Conservation (phyloP, 1,140 invertebrate species). For the Monochamus saltuarius region DNA sequence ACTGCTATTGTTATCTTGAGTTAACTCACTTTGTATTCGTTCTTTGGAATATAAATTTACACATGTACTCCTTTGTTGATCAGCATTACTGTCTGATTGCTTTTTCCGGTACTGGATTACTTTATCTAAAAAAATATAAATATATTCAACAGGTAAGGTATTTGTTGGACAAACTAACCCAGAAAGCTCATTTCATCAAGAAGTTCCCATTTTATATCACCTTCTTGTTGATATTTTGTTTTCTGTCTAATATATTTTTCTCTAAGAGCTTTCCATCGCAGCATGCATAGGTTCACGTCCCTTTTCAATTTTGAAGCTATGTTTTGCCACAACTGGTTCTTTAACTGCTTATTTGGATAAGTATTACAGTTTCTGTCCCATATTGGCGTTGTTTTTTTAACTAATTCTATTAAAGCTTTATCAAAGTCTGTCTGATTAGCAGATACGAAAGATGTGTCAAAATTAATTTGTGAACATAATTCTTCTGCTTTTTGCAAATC, state of each 20-base stretch:
- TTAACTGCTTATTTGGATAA: constrained; percentile 35
- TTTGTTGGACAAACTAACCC: background rate
- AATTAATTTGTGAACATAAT: constrained; percentile 12
- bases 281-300: constrained; percentile 32
- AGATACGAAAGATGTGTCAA: constrained; percentile 10
- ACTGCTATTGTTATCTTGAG: background rate
- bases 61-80: constrained; percentile 1
- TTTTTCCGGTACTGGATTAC: constrained; percentile 40
- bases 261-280: constrained; percentile 39
- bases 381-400: constrained; percentile 31
- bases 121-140: constrained; percentile 24
- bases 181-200: constrained; percentile 36
- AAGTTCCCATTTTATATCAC: constrained; percentile 39
- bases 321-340: constrained; percentile 33
- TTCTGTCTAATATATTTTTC: constrained; percentile 44
- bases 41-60: background rate
- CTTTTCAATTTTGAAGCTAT: constrained; percentile 30
- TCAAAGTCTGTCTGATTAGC: constrained; percentile 33
- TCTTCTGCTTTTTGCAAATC: constrained; percentile 8
- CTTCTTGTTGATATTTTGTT: constrained; percentile 33
- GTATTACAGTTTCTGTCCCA: constrained; percentile 38
- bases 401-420: constrained; percentile 30
- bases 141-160: background rate
- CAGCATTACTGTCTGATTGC: constrained; percentile 13
- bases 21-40: background rate